Conservation (phyloP, 2,797 vertebrate genomes). For the Agapornis canus region DNA sequence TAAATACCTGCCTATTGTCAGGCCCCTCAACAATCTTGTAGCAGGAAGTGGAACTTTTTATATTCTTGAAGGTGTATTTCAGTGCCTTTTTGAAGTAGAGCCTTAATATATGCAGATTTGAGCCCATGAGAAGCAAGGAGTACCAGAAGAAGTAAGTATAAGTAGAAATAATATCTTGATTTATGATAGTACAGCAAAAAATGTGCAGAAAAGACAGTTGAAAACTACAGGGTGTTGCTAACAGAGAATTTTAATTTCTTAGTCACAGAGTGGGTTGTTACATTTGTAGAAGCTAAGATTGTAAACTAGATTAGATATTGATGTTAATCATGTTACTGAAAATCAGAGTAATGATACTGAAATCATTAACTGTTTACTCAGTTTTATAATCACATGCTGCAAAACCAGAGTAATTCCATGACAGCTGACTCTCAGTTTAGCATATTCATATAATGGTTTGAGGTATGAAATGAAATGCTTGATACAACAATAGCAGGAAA, state of each 20-base stretch:
- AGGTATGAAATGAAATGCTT: conserved; percentile 1
- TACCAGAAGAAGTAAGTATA: neutral
- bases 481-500: neutral
- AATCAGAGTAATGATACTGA: conserved; percentile 5
- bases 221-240: neutral
- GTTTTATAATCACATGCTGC: neutral
- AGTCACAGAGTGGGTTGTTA: neutral
- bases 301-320: conserved; percentile 5
- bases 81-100: neutral
- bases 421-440: neutral
- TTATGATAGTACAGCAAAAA: neutral
- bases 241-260: neutral
- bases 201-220: neutral
- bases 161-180: neutral
- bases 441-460: neutral
- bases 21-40: neutral
- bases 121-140: neutral
- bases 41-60: neutral
- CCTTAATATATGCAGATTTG: neutral
- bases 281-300: neutral
- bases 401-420: neutral
- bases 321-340: conserved; percentile 3
- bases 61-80: neutral
- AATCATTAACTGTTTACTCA: conserved; percentile 12
- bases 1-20: conserved; percentile 6